Percentiles rank a stretch among this genome's conserved stretches.
phyloP scores from a whole-genome alignment of 2,113 vertebrate species.

The Carassius auratus region DNA sequence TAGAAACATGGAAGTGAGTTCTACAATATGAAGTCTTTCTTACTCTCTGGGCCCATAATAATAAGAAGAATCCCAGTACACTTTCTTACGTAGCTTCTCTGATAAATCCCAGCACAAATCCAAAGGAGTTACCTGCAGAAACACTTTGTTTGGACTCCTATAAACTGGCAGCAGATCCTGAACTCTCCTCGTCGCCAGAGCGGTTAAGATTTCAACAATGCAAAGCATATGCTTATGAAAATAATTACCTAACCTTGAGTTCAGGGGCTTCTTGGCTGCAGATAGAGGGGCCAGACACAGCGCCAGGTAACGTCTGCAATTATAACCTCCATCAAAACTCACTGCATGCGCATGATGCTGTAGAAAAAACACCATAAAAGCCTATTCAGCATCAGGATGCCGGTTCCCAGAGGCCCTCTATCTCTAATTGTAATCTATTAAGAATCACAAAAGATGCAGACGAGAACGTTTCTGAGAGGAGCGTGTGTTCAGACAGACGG shows the following conservation, averaged over 20 bases:
- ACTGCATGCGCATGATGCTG: conserved; percentile 33
- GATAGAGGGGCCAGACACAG: conserved; percentile 24
- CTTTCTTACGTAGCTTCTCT: not conserved
- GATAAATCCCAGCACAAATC: not conserved
- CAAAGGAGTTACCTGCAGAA: conserved; percentile 2
- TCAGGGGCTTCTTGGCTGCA: conserved; percentile 29
- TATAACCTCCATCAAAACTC: conserved; percentile 49
- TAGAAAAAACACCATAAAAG: conserved; percentile 50
- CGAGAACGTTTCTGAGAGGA: conserved; percentile 60
- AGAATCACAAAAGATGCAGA: conserved; percentile 62
- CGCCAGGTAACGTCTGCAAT: conserved; percentile 35
- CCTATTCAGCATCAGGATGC: conserved; percentile 54
- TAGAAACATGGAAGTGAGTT: not conserved
- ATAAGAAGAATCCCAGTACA: not conserved
- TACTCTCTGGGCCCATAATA: not conserved
- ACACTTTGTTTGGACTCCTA: conserved; percentile 10
- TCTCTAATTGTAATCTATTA: conserved; percentile 70
- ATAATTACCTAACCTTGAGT: conserved; percentile 43
- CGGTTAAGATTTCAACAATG: conserved; percentile 42
- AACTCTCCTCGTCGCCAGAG: conserved; percentile 3
- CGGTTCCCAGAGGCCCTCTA: conserved; percentile 59
- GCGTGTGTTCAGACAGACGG: conserved; percentile 75
- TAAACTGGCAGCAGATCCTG: conserved; percentile 12
- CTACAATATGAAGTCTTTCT: not conserved
- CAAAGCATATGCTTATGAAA: conserved; percentile 37